Conservation (phyloP, 2,888 invertebrate genomes). For the Papilio elwesi region DNA sequence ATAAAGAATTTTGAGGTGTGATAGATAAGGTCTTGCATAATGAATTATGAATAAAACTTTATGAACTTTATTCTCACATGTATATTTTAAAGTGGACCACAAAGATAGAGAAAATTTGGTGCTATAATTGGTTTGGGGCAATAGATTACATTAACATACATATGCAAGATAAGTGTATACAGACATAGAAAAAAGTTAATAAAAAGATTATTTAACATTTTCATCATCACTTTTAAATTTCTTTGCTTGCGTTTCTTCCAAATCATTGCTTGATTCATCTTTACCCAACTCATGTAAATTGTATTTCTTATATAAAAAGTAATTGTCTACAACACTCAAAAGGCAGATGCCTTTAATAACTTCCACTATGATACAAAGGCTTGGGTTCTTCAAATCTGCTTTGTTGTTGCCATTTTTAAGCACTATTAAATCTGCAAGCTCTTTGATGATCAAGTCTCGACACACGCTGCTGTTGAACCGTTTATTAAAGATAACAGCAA, state of each 20-base stretch:
- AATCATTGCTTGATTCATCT: constrained; percentile 68
- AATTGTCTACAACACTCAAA: constrained; percentile 91
- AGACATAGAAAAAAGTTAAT: constrained; percentile 52
- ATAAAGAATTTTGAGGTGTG: constrained; percentile 7
- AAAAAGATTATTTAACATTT: constrained; percentile 56
- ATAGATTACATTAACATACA: constrained; percentile 67
- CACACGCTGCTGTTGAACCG: constrained; percentile 90
- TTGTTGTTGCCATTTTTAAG: constrained; percentile 88
- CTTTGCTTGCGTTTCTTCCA: constrained; percentile 73
- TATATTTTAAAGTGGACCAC: constrained; percentile 46
- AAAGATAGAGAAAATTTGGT: constrained; percentile 61
- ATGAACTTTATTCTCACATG: constrained; percentile 38
- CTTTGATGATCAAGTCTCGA: constrained; percentile 88
- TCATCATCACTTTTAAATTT: constrained; percentile 71
- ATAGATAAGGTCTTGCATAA: constrained; percentile 41
- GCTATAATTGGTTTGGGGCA: constrained; percentile 72
- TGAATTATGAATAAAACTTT: constrained; percentile 22
- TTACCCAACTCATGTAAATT: constrained; percentile 89
- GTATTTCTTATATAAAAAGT: constrained; percentile 91
- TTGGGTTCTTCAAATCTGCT: constrained; percentile 91
- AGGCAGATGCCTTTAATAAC: constrained; percentile 92
- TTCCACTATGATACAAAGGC: constrained; percentile 92
- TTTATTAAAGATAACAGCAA: constrained; percentile 90
- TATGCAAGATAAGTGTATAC: constrained; percentile 52
- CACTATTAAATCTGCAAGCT: constrained; percentile 88